phyloP scores from a whole-genome alignment of 1,140 invertebrate genomes.

The Ceratoteleas bidentatus region DNA sequence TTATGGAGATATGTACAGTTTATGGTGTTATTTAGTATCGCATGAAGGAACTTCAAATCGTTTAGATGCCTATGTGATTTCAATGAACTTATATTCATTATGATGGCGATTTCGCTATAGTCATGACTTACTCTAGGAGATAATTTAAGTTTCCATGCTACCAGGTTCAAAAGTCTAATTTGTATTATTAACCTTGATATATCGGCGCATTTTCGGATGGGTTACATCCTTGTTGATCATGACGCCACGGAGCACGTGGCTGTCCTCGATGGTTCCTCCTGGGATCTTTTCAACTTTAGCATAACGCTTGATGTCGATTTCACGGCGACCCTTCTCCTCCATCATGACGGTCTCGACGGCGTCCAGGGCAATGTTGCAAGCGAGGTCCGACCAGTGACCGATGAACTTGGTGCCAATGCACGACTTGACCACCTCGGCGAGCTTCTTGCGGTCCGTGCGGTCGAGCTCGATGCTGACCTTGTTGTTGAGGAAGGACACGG shows the following conservation, averaged over 20 bases:
- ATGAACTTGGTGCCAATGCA: constrained; percentile 99
- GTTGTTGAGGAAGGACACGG: constrained; percentile 90
- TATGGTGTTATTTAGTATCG: too few relatives aligned
- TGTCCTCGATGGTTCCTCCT: constrained; percentile 97
- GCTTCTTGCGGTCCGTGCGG: constrained; percentile 89
- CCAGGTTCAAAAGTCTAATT: too few relatives aligned
- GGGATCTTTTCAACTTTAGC: constrained; percentile 98
- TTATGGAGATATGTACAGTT: too few relatives aligned
- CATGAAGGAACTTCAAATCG: too few relatives aligned
- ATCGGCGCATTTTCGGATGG: constrained; percentile 97
- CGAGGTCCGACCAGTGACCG: constrained; percentile 95
- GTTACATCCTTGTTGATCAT: constrained; percentile 99
- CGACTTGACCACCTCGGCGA: constrained; percentile 94
- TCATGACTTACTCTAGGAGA: too few relatives aligned
- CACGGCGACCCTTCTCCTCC: constrained; percentile 93
- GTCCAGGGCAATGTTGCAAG: constrained; percentile 96
- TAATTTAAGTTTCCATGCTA: too few relatives aligned
- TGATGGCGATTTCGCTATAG: too few relatives aligned
- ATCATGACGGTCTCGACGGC: constrained; percentile 95
- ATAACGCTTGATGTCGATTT: constrained; percentile 99
- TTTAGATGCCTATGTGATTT: too few relatives aligned
- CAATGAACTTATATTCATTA: too few relatives aligned
- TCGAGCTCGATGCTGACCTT: constrained; percentile 93
- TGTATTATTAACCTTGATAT: too few relatives aligned
- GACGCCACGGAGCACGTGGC: constrained; percentile 95